These are phyloP conservation scores for Ailuropoda melanoleuca DNA, from an alignment of 2,113 vertebrate genomes.

Conservation along the genomic window DNA sequence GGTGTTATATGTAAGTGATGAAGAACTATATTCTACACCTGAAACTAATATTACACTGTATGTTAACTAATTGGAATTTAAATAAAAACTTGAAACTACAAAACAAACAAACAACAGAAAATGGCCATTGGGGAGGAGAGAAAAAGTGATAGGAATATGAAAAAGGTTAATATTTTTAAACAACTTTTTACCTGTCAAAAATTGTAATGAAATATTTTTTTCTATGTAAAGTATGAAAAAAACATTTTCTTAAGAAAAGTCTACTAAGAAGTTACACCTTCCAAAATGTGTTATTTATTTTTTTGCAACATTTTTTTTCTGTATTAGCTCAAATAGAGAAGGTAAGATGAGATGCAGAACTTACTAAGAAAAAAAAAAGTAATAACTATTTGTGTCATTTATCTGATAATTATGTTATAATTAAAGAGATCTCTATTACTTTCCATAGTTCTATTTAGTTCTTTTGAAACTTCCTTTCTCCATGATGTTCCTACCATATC, in stretches of 20 bases:
- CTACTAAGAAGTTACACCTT: not conserved
- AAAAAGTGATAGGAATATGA: not conserved
- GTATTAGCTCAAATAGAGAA: not conserved
- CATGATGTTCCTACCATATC: not conserved
- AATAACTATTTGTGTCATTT: not conserved
- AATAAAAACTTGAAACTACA: not conserved
- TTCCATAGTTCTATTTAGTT: not conserved
- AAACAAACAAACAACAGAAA: not conserved
- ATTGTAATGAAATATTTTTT: not conserved
- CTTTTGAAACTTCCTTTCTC: slow-evolving; percentile 2
- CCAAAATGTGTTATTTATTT: not conserved
- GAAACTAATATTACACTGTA: not conserved
- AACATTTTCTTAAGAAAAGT: not conserved
- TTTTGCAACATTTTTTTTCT: not conserved
- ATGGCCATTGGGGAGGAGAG: not conserved
- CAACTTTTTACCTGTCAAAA: not conserved
- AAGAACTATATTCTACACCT: not conserved
- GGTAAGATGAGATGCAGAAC: not conserved
- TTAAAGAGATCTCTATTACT: not conserved
- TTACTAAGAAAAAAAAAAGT: not conserved
- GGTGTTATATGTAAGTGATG: not conserved
- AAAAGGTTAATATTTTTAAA: not conserved
- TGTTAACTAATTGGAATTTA: not conserved
- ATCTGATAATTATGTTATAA: not conserved
- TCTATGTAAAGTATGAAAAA: not conserved